Conservation (phyloP, 1,140 invertebrate genomes). For the Dendrolimus punctatus region DNA sequence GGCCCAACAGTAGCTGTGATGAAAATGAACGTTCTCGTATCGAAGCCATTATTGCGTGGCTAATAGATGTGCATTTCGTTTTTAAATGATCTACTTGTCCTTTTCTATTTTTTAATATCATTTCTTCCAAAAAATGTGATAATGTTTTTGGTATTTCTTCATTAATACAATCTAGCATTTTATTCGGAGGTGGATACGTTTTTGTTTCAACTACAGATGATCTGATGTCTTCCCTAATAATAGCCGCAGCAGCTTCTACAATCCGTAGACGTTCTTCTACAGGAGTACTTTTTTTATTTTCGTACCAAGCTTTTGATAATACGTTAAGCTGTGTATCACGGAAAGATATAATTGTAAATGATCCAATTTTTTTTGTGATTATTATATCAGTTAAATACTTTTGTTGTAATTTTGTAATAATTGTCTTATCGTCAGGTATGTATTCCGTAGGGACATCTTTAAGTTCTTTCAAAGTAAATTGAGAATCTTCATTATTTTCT, state of each 20-base stretch:
- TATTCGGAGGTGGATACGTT: conserved; percentile 32
- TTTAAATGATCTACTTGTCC: too few relatives aligned
- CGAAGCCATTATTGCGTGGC: conserved; percentile 40
- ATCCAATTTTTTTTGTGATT: conserved; percentile 38
- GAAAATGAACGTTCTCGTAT: conserved; percentile 40
- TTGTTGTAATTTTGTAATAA: conserved; percentile 39
- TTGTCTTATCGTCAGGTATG: conserved; percentile 41
- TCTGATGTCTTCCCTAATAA: conserved; percentile 48
- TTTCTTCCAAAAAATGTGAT: conserved; percentile 35
- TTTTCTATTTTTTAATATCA: conserved; percentile 39
- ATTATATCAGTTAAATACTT: conserved; percentile 40
- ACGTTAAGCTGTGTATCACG: conserved; percentile 20
- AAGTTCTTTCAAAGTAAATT: too few relatives aligned
- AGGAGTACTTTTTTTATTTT: too few relatives aligned
- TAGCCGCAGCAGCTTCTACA: conserved; percentile 39
- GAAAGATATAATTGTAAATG: conserved; percentile 28
- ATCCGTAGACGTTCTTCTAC: conserved; percentile 27
- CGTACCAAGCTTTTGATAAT: conserved; percentile 28
- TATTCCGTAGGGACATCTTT: conserved; percentile 38
- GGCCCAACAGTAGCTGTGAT: conserved; percentile 41
- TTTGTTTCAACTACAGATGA: conserved; percentile 29
- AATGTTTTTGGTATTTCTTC: conserved; percentile 35
- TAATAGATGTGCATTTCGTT: conserved; percentile 34
- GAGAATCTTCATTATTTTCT: conserved; percentile 44
- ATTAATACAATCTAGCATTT: conserved; percentile 30